Evolutionary conservation across 1,140 invertebrate genomes (phyloP).

Genomic region (Pogonognathellus flavescens): DNA sequence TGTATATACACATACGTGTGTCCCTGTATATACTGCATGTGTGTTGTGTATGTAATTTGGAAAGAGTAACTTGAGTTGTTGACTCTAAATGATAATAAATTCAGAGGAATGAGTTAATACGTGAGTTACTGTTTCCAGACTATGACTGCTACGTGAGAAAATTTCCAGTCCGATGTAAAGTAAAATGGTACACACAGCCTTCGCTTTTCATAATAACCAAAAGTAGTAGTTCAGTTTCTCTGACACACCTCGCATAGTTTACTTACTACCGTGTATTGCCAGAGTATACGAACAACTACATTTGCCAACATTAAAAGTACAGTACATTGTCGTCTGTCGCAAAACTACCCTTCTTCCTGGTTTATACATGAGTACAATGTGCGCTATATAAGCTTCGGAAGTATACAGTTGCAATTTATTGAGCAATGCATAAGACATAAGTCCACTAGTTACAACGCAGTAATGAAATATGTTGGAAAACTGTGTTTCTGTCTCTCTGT

Average conservation of each 20-base stretch:
- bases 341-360: too few relatives aligned
- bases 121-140: conserved; percentile 33
- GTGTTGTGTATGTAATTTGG: too few relatives aligned
- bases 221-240: too few relatives aligned
- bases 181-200: neutral
- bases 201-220: neutral
- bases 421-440: neutral
- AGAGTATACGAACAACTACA: too few relatives aligned
- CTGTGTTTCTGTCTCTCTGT: too few relatives aligned
- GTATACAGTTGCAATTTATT: neutral
- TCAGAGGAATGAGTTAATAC: conserved; percentile 15
- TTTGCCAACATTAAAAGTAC: too few relatives aligned
- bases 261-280: too few relatives aligned
- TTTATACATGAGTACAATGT: neutral
- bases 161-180: neutral
- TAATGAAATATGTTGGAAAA: neutral
- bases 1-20: too few relatives aligned
- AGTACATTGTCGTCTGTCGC: too few relatives aligned
- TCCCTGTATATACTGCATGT: too few relatives aligned
- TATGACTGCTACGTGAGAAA: conserved; percentile 16
- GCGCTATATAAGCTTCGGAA: neutral
- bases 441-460: neutral
- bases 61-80: neutral
- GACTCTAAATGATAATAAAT: conserved; percentile 1
- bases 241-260: too few relatives aligned